Percentiles rank a stretch among this genome's conserved stretches.
Conservation (phyloP, 2,888 invertebrate genomes). For the Lypha dubia region DNA sequence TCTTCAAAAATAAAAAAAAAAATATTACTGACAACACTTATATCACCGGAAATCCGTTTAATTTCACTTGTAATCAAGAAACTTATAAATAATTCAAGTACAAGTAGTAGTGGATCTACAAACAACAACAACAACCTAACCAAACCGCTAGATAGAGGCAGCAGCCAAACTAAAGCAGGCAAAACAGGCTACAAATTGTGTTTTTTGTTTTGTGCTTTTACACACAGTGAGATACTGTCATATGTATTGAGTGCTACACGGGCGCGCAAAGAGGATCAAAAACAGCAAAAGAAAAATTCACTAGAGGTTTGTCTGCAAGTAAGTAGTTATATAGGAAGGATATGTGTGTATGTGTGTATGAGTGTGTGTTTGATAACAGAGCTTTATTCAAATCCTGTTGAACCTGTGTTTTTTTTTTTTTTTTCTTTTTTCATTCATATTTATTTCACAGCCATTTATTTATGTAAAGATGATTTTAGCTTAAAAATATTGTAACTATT, state of each 20-base stretch:
- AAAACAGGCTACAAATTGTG: constrained; percentile 26
- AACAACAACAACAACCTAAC: constrained; percentile 11
- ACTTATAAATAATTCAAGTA: constrained; percentile 43
- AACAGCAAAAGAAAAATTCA: constrained; percentile 9
- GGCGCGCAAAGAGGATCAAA: constrained; percentile 39
- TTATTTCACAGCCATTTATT: constrained; percentile 2
- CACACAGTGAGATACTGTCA: background rate
- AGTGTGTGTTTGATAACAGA: constrained; percentile 23
- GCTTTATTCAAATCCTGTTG: constrained; percentile 51
- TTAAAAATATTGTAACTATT: background rate
- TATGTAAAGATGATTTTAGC: constrained; percentile 10
- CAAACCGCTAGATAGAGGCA: constrained; percentile 16
- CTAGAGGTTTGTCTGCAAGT: background rate
- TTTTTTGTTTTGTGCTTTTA: too few relatives aligned
- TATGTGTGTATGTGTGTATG: background rate
- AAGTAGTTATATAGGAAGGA: background rate
- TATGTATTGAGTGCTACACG: background rate
- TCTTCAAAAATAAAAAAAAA: constrained; percentile 39
- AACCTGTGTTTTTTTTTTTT: constrained; percentile 34
- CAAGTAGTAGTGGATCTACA: background rate
- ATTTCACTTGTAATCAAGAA: constrained; percentile 68
- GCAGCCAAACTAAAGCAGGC: constrained; percentile 2
- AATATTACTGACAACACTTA: constrained; percentile 60
- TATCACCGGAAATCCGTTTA: constrained; percentile 72
- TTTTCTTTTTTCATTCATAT: constrained; percentile 27